Evolutionary conservation across 2,888 invertebrate species (phyloP), one percentile per base, ranked within the genome.

Genomic region (Caenorhabditis angaria): DNA sequence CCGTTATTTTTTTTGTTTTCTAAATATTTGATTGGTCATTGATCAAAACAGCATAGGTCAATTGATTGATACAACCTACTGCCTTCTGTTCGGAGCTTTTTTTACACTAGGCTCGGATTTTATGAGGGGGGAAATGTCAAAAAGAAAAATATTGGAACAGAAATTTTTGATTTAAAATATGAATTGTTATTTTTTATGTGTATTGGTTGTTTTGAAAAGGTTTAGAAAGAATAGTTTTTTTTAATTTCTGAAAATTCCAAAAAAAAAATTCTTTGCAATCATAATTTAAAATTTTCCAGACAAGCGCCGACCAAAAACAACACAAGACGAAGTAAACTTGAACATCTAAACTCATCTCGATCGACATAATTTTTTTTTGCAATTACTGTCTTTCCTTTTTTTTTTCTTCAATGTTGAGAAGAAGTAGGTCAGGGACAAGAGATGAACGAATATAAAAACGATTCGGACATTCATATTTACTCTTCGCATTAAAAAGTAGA

Each of bases 231-330:
- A 32, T 8, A 32, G 12, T 32, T 32, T 5, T 32, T 12, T 32
- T 5, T 8, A 32, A 32, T 32, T 32, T 32, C n/a, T n/a, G n/a
- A n/a, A n/a, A n/a, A n/a, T n/a, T n/a, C n/a, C n/a, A n/a, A n/a
- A n/a, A n/a, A n/a, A n/a, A n/a, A n/a, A n/a, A n/a, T n/a, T n/a
- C n/a, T n/a, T n/a, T n/a, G 14, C 35, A 14, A 10, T 35, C 35
- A 10, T 35, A 35, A 10, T 14, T 48, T n/a, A 8, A 5, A 48
- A 2, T 56, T 58, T 58, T 58, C 8, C 58, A 58, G 58, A 58
- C 47, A 20, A 58, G 58, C 47, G 25, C 24, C 47, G 58, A 58
- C 18, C 58, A 58, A 18, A 58, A 58, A 47, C 25, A 58, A 5
- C 35, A 58, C 22, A 58, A 58, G n/a, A 47, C 18, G 22, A 25